Evolutionary conservation across 2,113 vertebrate genomes (phyloP).

Genomic region (Apeltes quadracus): DNA sequence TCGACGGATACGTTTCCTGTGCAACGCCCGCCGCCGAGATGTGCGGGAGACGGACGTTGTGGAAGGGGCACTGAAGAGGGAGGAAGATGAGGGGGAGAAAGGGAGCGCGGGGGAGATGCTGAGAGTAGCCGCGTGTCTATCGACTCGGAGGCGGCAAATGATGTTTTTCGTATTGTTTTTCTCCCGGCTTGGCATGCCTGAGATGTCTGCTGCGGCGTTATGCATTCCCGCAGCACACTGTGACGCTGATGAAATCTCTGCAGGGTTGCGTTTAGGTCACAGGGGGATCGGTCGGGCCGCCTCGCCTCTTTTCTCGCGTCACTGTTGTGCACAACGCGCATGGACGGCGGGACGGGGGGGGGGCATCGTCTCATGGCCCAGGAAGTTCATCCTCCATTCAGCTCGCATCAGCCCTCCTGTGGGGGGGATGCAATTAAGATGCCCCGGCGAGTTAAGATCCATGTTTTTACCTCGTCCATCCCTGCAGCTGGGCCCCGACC

Average conservation of each 20-base stretch:
- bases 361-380: too few species aligned
- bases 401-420: slow-evolving; percentile 72
- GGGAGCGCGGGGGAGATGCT: slow-evolving; percentile 13
- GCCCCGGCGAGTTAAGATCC: slow-evolving; percentile 72
- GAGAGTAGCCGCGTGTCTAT: slow-evolving; percentile 58
- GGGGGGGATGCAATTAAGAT: slow-evolving; percentile 75
- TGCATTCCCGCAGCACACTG: neutral
- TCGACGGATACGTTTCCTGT: too few species aligned
- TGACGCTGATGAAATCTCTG: too few species aligned
- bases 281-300: too few species aligned
- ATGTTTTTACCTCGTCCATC: slow-evolving; percentile 56
- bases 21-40: too few species aligned
- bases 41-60: slow-evolving; percentile 27
- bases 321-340: too few species aligned
- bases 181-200: neutral
- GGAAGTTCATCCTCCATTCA: slow-evolving; percentile 78
- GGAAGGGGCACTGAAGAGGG: neutral
- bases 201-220: neutral
- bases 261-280: too few species aligned
- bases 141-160: slow-evolving; percentile 24
- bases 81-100: neutral
- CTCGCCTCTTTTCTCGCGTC: too few species aligned
- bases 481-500: too few species aligned
- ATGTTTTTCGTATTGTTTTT: slow-evolving; percentile 23
- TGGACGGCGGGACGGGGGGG: too few species aligned